Evolutionary conservation across 2,888 invertebrate genomes (phyloP).

Genomic region (Coecobrya sp.): DNA sequence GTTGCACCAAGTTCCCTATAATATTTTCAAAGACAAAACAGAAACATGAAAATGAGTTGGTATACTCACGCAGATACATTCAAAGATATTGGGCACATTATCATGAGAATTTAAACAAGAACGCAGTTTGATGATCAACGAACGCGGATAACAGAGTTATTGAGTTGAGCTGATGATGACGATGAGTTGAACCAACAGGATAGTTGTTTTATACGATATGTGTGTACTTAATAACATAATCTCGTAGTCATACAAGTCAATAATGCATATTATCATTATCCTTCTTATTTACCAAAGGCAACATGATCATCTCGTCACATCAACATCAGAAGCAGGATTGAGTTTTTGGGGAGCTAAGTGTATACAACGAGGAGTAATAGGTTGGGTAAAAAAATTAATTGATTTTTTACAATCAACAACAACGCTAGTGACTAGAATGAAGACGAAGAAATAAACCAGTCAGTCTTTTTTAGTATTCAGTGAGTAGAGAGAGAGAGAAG

Average conservation of each 20-base stretch:
- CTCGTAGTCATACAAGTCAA: constrained; percentile 34
- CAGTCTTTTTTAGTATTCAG: constrained; percentile 64
- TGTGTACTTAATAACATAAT: constrained; percentile 64
- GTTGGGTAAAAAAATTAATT: constrained; percentile 76
- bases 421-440: constrained; percentile 54
- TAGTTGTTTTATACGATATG: constrained; percentile 29
- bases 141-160: not conserved
- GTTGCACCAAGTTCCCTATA: constrained; percentile 86
- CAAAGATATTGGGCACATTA: constrained; percentile 5
- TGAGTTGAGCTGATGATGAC: not conserved
- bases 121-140: not conserved
- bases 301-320: constrained; percentile 52
- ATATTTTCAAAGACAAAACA: constrained; percentile 78
- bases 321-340: constrained; percentile 69
- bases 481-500: constrained; percentile 9
- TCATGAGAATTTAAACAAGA: constrained; percentile 45
- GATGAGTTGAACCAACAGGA: not conserved
- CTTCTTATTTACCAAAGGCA: constrained; percentile 44
- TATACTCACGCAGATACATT: constrained; percentile 40
- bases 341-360: constrained; percentile 42
- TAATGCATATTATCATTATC: constrained; percentile 15
- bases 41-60: constrained; percentile 13
- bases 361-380: constrained; percentile 36
- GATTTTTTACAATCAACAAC: constrained; percentile 78
- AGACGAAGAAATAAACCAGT: constrained; percentile 70